Evolutionary conservation across 2,797 vertebrate genomes (phyloP), one percentile per base, ranked within the genome.

Genomic region (Miichthys miiuy): DNA sequence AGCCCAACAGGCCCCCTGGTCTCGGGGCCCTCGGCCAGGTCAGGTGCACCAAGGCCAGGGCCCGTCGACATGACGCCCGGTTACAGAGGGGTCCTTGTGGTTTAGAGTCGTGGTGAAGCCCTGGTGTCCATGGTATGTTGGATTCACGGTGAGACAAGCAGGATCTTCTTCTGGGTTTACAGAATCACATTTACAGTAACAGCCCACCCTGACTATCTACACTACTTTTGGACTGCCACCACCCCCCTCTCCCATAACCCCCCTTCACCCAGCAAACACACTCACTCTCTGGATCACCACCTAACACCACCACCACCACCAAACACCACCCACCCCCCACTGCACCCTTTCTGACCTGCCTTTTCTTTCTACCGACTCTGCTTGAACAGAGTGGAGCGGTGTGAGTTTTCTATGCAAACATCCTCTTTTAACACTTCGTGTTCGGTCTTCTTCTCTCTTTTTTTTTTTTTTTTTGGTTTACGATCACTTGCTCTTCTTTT

Each of bases 1-100:
- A 96, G 91, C 21, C 95, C 94, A 67, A 96, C 93, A 5, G 94
- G 91, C 48, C 94, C 91, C 2, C 84, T 73, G 0, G 82, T 81
- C 58, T 82, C 87, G 62, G 91, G 80, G 30, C 82, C 91, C 89
- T 88, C 83, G 10, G 80, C 86, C 87, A 92, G 81, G 72, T 67
- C 89, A 78, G 65, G 76, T 83, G 91, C 91, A 72, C 91, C 90
- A 68, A 92, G 90, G 52, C 84, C 87, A 21, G 90, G 82, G 76
- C 94, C 93, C 25, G 89, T 92, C 16, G 96, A 95, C 96, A 96
- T 96, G 80, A 56, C 17, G 82, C 54, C 80, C 51, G 25, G 6
- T 12, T 14, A n/a, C 60, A 44, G 48, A 52, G 47, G 16, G 21
- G 41, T 77, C 27, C n/a, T 57, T 52, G n/a, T 69, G 52, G 54